Percentiles rank a stretch among this genome's conserved stretches.
These are phyloP conservation scores for Myotis lucifugus DNA, from an alignment of 2,113 vertebrate genomes.

Conservation along the genomic window DNA sequence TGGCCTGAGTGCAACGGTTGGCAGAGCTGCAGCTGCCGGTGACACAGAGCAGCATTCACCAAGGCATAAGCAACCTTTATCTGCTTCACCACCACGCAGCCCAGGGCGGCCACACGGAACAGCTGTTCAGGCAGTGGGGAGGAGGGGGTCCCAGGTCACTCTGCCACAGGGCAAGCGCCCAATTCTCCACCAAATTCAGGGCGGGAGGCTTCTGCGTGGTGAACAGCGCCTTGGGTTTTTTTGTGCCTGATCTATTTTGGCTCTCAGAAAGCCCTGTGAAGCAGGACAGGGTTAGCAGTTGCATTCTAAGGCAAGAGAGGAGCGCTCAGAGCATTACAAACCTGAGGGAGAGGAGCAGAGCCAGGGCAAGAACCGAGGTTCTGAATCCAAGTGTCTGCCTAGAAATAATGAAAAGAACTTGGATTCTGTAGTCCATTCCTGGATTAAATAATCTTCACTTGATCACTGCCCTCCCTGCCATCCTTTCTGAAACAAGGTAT, in stretches of 20 bases:
- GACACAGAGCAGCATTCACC: slow-evolving; percentile 56
- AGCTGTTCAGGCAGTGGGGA: neutral
- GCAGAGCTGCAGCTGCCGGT: neutral
- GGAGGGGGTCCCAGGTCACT: neutral
- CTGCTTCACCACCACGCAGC: neutral
- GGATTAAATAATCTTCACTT: neutral
- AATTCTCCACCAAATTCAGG: neutral
- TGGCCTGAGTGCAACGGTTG: neutral
- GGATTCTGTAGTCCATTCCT: neutral
- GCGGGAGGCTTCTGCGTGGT: neutral
- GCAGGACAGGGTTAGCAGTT: neutral
- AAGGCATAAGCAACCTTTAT: neutral
- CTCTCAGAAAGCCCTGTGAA: neutral
- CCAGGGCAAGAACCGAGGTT: neutral
- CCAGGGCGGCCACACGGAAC: neutral
- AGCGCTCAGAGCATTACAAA: neutral
- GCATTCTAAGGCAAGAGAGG: neutral
- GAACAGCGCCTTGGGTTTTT: neutral
- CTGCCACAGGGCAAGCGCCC: neutral
- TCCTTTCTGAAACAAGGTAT: neutral
- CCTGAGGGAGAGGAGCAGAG: neutral
- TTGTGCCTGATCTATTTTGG: neutral
- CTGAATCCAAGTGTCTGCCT: neutral
- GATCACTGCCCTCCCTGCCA: neutral
- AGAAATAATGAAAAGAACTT: neutral